Evolutionary conservation across 1,140 invertebrate genomes (phyloP).

Genomic region (Tyrophagus putrescentiae): DNA sequence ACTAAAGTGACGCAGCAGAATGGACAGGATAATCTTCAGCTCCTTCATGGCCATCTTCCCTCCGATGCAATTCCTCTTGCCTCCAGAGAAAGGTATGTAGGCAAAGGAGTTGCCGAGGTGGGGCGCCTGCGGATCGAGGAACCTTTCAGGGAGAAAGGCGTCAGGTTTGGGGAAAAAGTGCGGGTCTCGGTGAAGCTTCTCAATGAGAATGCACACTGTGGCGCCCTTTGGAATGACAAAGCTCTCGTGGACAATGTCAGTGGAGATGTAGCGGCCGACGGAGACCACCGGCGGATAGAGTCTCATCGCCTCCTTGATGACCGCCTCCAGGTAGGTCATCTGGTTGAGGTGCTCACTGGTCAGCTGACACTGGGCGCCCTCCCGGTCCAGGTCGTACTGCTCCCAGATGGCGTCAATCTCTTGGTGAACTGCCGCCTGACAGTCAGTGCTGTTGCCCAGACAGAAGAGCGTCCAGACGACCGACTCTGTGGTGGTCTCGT

Average conservation of each 20-base stretch:
- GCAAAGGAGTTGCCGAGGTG: constrained; percentile 25
- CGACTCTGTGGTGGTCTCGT: no score
- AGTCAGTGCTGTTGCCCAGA: neutral
- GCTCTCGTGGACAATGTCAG: constrained; percentile 36
- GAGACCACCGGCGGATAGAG: constrained; percentile 34
- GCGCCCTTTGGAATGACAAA: constrained; percentile 38
- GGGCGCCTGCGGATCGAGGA: constrained; percentile 26
- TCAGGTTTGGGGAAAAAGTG: constrained; percentile 40
- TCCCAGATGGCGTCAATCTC: constrained; percentile 1
- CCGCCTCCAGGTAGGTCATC: constrained; percentile 52
- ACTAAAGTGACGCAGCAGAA: constrained; percentile 29
- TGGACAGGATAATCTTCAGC: constrained; percentile 40
- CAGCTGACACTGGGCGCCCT: neutral
- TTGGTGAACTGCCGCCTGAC: neutral
- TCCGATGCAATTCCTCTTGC: constrained; percentile 35
- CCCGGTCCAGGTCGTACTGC: neutral
- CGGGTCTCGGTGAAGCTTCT: constrained; percentile 28
- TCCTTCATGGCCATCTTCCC: constrained; percentile 35
- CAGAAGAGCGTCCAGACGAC: neutral
- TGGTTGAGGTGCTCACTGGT: constrained; percentile 41
- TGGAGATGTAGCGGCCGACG: constrained; percentile 39
- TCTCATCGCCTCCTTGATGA: constrained; percentile 47
- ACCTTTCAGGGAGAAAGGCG: constrained; percentile 41
- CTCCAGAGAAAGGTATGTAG: constrained; percentile 35
- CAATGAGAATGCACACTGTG: constrained; percentile 33